Conservation (phyloP, 2,888 invertebrate species). For the Drosophila kokeensis region DNA sequence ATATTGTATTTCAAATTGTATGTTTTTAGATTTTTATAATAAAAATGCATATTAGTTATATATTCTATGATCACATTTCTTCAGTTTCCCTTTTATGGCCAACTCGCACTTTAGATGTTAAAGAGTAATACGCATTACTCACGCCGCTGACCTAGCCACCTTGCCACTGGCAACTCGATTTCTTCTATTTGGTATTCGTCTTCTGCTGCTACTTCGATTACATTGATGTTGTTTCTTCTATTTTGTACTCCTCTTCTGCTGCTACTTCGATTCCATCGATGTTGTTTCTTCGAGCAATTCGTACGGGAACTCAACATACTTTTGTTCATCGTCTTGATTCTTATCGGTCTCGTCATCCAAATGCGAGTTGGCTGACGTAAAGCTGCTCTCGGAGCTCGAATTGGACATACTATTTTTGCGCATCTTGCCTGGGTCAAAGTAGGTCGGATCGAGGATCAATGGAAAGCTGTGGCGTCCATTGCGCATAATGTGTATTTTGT, state of each 20-base stretch:
- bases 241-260: background rate
- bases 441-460: constrained; percentile 70
- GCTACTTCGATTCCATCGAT: background rate
- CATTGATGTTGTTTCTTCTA: constrained; percentile 1
- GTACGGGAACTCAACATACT: constrained; percentile 33
- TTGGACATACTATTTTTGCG: background rate
- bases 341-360: background rate
- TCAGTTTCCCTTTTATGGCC: background rate
- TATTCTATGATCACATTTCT: background rate
- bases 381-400: background rate
- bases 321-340: background rate
- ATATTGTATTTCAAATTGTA: background rate
- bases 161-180: background rate
- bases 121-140: background rate
- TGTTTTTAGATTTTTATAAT: background rate
- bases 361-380: constrained; percentile 1
- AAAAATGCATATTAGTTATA: background rate
- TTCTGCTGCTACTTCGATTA: background rate
- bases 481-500: constrained; percentile 51
- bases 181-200: background rate
- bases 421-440: constrained; percentile 62
- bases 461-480: constrained; percentile 70
- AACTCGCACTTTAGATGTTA: background rate
- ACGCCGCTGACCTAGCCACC: background rate
- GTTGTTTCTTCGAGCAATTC: constrained; percentile 11